Evolutionary conservation across 2,113 vertebrate species (phyloP), one percentile per base, ranked within the genome.

Genomic region (Speoplatyrhinus poulsoni): DNA sequence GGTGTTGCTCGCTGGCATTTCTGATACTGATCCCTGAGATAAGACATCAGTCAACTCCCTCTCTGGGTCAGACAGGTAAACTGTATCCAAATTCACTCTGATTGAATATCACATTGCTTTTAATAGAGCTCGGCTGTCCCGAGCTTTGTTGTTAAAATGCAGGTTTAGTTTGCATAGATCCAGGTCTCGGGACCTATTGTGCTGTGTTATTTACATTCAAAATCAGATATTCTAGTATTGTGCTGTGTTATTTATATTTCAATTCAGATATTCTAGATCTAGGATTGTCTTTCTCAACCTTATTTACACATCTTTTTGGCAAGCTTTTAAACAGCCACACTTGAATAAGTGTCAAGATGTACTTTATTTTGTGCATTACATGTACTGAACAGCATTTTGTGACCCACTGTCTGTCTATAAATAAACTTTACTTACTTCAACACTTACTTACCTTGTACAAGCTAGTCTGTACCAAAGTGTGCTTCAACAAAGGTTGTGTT

Each of bases 1-100:
- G 82, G 82, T 77, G 79, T 73, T 80, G 82, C 8, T 56, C 81
- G 76, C 71, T 75, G 75, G 71, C 74, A 57, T 77, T 80, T 81
- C 72, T 80, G 80, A 85, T 79, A 82, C 74, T 6, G 76, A 81
- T 75, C 64, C 71, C 59, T 49, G 54, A 78, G 80, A 86, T 75
- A 78, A 82, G 71, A 65, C 67, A 62, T 78, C 72, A 73, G 76
- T 81, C 3, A 26, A 75, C 85, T 76, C 81, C 75, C 68, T 75
- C 72, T 72, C 73, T 36, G 72, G 76, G 72, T 73, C 78, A 77
- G 60, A 66, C 52, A 0, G 46, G 66, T 52, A 74, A 81, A 70
- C 81, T 46, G 56, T 67, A 82, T 77, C 79, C 82, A 74, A 53
- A 79, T 70, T 81, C 79, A 81, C 74, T 67, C 53, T 65, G 69